phyloP scores from a whole-genome alignment of 2,113 vertebrate species.

The Choloepus hoffmanni region DNA sequence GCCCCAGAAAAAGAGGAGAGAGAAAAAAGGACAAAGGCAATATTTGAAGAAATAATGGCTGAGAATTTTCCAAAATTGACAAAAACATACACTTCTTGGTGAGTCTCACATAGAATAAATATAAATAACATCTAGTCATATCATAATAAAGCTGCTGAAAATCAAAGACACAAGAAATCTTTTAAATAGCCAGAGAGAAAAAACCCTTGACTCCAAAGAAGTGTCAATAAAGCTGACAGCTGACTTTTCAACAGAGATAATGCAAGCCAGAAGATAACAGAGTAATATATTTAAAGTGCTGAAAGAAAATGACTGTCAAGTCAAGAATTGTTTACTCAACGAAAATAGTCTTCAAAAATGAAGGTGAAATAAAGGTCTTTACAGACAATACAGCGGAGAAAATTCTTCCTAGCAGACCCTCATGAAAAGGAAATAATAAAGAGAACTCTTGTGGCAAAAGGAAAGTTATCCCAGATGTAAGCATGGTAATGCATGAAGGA shows the following conservation, averaged over 20 bases:
- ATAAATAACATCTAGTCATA: background rate
- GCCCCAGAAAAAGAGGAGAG: background rate
- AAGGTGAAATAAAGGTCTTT: constrained; percentile 19
- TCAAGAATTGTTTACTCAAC: constrained; percentile 23
- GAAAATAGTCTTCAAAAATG: background rate
- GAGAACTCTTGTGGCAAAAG: background rate
- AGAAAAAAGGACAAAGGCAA: background rate
- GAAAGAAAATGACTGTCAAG: background rate
- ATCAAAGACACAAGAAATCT: constrained; percentile 61
- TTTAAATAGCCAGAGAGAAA: constrained; percentile 15
- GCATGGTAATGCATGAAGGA: background rate
- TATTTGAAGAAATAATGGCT: background rate
- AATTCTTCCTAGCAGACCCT: background rate
- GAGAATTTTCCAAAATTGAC: background rate
- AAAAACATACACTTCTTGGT: constrained; percentile 17
- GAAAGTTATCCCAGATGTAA: background rate
- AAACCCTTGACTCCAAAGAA: background rate
- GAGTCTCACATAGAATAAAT: background rate
- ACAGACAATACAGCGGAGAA: background rate
- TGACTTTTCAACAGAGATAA: background rate
- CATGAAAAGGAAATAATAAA: background rate
- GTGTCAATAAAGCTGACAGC: background rate
- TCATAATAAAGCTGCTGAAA: constrained; percentile 50
- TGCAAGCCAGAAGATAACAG: background rate
- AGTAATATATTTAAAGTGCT: background rate